Percentiles rank a stretch among this genome's conserved stretches.
phyloP scores from a whole-genome alignment of 2,888 invertebrate genomes.

The Cheilosia urbana region DNA sequence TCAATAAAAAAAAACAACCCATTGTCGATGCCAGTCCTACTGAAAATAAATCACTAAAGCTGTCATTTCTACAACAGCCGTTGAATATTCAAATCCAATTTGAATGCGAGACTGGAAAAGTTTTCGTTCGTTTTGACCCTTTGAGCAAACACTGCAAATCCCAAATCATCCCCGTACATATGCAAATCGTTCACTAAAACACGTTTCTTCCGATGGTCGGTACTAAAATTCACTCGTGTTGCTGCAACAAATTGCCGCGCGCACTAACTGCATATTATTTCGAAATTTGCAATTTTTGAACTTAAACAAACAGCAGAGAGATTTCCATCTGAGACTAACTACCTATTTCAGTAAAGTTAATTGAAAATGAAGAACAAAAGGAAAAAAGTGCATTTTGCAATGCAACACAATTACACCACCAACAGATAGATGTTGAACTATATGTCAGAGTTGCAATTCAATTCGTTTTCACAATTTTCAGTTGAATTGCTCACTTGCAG shows the following conservation, averaged over 20 bases:
- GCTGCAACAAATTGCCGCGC: background rate
- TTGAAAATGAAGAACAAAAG: slow-evolving; percentile 4
- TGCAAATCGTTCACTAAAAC: background rate
- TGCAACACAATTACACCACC: slow-evolving; percentile 14
- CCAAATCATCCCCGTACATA: background rate
- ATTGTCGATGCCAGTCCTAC: background rate
- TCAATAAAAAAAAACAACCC: background rate
- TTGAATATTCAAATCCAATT: slow-evolving; percentile 11
- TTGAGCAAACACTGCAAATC: background rate
- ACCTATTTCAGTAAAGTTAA: slow-evolving; percentile 17
- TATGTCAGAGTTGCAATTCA: slow-evolving; percentile 4
- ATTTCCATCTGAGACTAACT: background rate
- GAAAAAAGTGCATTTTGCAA: slow-evolving; percentile 6
- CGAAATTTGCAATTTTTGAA: slow-evolving; percentile 11
- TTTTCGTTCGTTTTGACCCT: background rate
- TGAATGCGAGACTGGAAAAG: background rate
- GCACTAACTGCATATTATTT: background rate
- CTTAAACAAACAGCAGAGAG: slow-evolving; percentile 7
- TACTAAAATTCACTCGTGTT: slow-evolving; percentile 7
- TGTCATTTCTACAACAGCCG: background rate
- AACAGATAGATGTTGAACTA: background rate
- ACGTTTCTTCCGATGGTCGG: background rate
- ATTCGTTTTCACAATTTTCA: slow-evolving; percentile 32
- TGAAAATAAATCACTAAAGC: background rate
- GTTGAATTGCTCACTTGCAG: slow-evolving; percentile 4